phyloP scores from a whole-genome alignment of 2,888 invertebrate genomes.

The Spatulosminthurus flaviceps region DNA sequence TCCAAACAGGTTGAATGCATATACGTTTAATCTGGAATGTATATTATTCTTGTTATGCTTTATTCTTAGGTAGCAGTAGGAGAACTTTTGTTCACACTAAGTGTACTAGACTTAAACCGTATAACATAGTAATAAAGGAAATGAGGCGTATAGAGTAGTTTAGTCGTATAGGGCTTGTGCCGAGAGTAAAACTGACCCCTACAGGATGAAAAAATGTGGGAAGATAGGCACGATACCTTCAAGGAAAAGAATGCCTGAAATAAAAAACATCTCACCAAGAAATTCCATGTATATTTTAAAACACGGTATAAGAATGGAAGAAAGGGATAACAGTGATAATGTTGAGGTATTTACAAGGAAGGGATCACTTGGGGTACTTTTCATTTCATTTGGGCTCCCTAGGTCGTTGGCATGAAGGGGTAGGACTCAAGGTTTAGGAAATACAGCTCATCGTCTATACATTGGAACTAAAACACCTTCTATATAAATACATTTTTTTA shows the following conservation, averaged over 20 bases:
- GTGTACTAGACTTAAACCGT: neutral
- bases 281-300: neutral
- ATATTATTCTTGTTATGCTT: no score
- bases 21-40: neutral
- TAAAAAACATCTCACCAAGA: neutral
- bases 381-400: conserved; percentile 27
- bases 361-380: conserved; percentile 27
- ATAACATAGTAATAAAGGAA: conserved; percentile 6
- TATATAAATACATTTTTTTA: no score
- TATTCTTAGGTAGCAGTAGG: no score
- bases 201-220: neutral
- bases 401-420: conserved; percentile 39
- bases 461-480: no score
- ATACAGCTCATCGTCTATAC: no score
- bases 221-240: neutral
- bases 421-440: conserved; percentile 40
- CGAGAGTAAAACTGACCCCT: conserved; percentile 21
- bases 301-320: neutral
- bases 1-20: neutral
- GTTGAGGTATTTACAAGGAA: neutral
- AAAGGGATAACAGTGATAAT: conserved; percentile 15
- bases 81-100: neutral
- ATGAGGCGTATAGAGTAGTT: no score
- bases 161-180: neutral
- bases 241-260: neutral